Conservation (phyloP, 2,888 invertebrate species). For the Drosophila parthenogenetica region DNA sequence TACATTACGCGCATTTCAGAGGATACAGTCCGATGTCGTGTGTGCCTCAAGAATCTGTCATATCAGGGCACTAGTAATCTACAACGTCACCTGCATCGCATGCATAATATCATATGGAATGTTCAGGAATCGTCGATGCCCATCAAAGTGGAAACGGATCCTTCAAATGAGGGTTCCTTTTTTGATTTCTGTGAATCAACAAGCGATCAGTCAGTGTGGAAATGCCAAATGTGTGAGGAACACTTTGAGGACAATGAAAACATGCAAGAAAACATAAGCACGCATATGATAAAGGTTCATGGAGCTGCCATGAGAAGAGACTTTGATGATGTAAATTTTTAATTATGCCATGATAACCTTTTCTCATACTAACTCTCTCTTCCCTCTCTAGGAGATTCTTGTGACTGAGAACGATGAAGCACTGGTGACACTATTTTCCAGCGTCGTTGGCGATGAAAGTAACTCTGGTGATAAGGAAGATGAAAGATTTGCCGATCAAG, state of each 20-base stretch:
- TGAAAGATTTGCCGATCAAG: slow-evolving; percentile 20
- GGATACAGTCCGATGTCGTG: slow-evolving; percentile 72
- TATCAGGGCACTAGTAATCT: slow-evolving; percentile 79
- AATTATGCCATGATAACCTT: background rate
- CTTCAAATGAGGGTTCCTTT: slow-evolving; percentile 30
- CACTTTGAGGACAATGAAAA: slow-evolving; percentile 61
- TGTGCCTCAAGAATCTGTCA: slow-evolving; percentile 75
- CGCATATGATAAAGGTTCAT: slow-evolving; percentile 52
- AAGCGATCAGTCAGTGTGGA: slow-evolving; percentile 30
- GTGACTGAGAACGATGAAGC: slow-evolving; percentile 19
- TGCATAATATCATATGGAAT: slow-evolving; percentile 72
- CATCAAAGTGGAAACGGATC: slow-evolving; percentile 20
- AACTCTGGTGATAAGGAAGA: background rate
- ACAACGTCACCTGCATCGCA: slow-evolving; percentile 77
- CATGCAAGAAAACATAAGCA: slow-evolving; percentile 33
- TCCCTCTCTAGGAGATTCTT: slow-evolving; percentile 28
- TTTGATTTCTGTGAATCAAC: slow-evolving; percentile 43
- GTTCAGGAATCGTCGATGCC: slow-evolving; percentile 3
- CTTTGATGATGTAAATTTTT: slow-evolving; percentile 31
- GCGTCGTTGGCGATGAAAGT: slow-evolving; percentile 13
- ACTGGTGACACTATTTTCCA: slow-evolving; percentile 29
- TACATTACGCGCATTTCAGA: slow-evolving; percentile 69
- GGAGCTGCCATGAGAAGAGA: slow-evolving; percentile 41
- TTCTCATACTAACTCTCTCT: background rate
- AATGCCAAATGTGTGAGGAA: slow-evolving; percentile 73